phyloP scores from a whole-genome alignment of 2,113 vertebrate genomes.

The Forbesichthys papilliferus region DNA sequence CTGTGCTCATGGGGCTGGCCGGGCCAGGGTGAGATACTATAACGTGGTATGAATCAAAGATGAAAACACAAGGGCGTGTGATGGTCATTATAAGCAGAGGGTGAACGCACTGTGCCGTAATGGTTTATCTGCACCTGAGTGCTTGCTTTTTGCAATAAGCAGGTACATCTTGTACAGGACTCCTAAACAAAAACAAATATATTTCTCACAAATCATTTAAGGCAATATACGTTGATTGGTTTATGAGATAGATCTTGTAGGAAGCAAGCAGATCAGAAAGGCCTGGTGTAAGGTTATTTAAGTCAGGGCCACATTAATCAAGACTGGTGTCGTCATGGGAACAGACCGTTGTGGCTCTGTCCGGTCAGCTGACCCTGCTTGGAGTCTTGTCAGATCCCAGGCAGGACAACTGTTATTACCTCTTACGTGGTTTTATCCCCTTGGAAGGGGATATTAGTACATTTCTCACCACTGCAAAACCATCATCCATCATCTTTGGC shows the following conservation, averaged over 20 bases:
- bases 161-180: no score
- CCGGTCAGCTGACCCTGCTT: conserved; percentile 26
- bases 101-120: no score
- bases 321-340: conserved; percentile 56
- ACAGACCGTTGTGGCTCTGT: conserved; percentile 41
- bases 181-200: no score
- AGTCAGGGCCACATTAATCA: conserved; percentile 59
- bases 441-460: conserved; percentile 45
- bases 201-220: background rate
- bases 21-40: background rate
- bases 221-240: background rate
- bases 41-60: background rate
- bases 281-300: conserved; percentile 63
- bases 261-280: conserved; percentile 24
- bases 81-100: background rate
- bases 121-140: no score
- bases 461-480: conserved; percentile 33
- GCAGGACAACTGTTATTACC: conserved; percentile 27
- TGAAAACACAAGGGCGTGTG: background rate
- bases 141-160: no score
- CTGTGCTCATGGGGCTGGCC: no score
- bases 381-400: conserved; percentile 19
- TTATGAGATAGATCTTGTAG: conserved; percentile 25
- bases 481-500: conserved; percentile 37
- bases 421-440: conserved; percentile 31